phyloP scores from a whole-genome alignment of 1,140 invertebrate genomes.

The Caenorhabditis tropicalis region DNA sequence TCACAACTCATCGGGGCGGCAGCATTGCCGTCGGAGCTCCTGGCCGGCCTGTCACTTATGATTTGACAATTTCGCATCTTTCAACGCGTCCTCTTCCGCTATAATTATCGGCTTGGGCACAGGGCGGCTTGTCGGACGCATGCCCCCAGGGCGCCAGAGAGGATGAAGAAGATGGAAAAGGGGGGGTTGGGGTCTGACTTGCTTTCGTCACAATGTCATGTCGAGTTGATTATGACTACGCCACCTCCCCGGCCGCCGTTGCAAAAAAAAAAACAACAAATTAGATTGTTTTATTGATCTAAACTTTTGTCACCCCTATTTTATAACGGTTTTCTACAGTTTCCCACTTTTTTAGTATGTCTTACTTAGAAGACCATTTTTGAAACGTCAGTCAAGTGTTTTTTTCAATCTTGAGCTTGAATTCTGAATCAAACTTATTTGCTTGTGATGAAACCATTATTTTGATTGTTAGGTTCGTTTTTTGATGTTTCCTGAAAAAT shows the following conservation, averaged over 20 bases:
- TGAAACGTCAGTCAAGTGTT: too few relatives aligned
- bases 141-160: slow-evolving; percentile 33
- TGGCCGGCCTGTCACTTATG: slow-evolving; percentile 31
- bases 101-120: slow-evolving; percentile 40
- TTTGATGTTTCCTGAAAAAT: too few relatives aligned
- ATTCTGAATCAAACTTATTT: too few relatives aligned
- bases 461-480: too few relatives aligned
- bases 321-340: too few relatives aligned
- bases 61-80: slow-evolving; percentile 44
- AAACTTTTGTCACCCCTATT: background rate
- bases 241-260: background rate
- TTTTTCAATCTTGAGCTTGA: too few relatives aligned
- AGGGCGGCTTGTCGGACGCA: background rate
- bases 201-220: slow-evolving; percentile 44
- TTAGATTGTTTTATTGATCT: background rate
- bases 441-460: too few relatives aligned
- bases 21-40: slow-evolving; percentile 16
- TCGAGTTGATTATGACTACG: slow-evolving; percentile 36
- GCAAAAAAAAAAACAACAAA: background rate
- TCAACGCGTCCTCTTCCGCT: slow-evolving; percentile 42
- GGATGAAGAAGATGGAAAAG: slow-evolving; percentile 37
- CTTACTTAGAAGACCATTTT: too few relatives aligned
- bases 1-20: slow-evolving; percentile 32
- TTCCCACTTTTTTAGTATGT: too few relatives aligned
- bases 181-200: slow-evolving; percentile 41